A percentile compares a stretch with the other conserved stretches of the same genome.
These are phyloP conservation scores for Pseudolaguvia tuberculata DNA, from an alignment of 2,113 vertebrate genomes.

Conservation along the genomic window DNA sequence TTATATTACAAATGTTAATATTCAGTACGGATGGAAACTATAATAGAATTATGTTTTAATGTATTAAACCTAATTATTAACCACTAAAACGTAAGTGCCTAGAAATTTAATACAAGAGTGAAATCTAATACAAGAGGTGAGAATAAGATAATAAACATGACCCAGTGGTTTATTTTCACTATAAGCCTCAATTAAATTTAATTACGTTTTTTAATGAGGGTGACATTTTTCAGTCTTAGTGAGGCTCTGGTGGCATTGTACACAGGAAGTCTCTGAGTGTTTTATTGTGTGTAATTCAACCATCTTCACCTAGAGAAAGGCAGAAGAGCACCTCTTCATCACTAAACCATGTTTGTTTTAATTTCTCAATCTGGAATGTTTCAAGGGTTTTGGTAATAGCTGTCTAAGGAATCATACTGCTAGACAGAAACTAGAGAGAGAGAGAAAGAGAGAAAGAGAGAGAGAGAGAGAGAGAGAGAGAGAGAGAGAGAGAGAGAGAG, in stretches of 20 bases:
- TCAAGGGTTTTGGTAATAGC: conserved; percentile 42
- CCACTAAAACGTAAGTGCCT: not conserved
- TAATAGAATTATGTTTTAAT: not conserved
- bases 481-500: too few relatives aligned
- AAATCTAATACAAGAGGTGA: conserved; percentile 53
- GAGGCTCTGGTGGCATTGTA: conserved; percentile 48
- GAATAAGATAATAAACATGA: conserved; percentile 63
- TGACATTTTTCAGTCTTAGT: conserved; percentile 67
- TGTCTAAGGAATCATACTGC: conserved; percentile 42
- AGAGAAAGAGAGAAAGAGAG: too few relatives aligned
- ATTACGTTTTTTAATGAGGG: conserved; percentile 65
- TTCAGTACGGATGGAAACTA: not conserved
- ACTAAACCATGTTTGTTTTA: conserved; percentile 49
- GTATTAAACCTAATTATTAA: not conserved
- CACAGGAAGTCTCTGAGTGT: conserved; percentile 40
- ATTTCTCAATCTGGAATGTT: conserved; percentile 51
- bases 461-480: too few relatives aligned
- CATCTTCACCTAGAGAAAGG: conserved; percentile 32
- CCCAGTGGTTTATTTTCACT: conserved; percentile 66
- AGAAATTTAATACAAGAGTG: conserved; percentile 27
- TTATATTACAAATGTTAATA: not conserved
- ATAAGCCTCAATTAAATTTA: conserved; percentile 66
- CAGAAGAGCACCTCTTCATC: conserved; percentile 10
- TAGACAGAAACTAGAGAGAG: not conserved
- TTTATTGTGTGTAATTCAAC: conserved; percentile 43